Conservation (phyloP, 2,113 vertebrate species). For the Aythya baeri region DNA sequence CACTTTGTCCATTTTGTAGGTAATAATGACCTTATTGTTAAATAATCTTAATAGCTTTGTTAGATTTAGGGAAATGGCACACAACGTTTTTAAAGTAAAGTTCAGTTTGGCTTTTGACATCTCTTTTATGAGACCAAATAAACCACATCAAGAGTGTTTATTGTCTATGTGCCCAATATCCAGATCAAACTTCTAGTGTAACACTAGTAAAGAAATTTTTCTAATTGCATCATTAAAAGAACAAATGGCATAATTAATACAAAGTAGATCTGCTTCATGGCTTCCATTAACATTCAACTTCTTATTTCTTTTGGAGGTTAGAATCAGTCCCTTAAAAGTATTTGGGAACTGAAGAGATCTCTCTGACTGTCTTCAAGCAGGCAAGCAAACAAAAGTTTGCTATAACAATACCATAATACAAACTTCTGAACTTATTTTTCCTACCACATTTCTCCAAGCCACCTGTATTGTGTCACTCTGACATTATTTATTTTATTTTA, state of each 20-base stretch:
- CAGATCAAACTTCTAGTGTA: neutral
- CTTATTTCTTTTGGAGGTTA: neutral
- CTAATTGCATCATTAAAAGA: neutral
- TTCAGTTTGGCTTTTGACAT: neutral
- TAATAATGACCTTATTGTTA: neutral
- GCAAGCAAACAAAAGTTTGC: neutral
- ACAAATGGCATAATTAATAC: neutral
- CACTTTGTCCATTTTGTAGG: neutral
- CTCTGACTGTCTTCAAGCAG: neutral
- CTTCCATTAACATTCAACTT: neutral
- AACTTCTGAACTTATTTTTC: neutral
- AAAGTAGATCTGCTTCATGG: neutral
- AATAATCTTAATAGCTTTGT: neutral
- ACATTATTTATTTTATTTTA: too few species aligned
- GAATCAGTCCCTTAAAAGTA: neutral
- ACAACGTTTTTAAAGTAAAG: neutral
- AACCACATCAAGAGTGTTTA: neutral
- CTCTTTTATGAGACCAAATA: neutral
- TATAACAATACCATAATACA: neutral
- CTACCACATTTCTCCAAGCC: neutral
- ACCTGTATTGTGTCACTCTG: neutral
- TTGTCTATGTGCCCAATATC: neutral
- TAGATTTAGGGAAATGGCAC: neutral
- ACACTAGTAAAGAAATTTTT: neutral
- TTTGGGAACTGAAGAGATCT: neutral